Evolutionary conservation across 2,797 vertebrate species (phyloP).

Genomic region (Pangasius mekongensis): DNA sequence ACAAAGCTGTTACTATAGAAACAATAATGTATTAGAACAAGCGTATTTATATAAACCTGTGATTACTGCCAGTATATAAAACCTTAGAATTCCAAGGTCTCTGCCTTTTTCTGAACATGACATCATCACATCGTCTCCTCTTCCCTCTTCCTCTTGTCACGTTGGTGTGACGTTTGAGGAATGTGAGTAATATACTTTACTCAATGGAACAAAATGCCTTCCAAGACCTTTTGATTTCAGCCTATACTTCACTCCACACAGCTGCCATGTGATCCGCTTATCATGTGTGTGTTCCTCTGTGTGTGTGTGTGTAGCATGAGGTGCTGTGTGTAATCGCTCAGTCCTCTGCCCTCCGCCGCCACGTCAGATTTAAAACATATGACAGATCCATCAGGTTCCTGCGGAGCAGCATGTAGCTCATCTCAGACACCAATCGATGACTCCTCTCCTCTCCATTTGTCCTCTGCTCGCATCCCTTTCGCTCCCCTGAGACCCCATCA

Average conservation of each 20-base stretch:
- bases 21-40: neutral
- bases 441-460: slow-evolving; percentile 50
- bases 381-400: slow-evolving; percentile 65
- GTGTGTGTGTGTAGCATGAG: neutral
- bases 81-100: neutral
- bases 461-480: slow-evolving; percentile 44
- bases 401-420: slow-evolving; percentile 60
- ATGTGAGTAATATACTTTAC: slow-evolving; percentile 15
- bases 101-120: neutral
- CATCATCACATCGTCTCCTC: neutral
- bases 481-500: slow-evolving; percentile 62
- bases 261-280: neutral
- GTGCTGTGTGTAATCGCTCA: slow-evolving; percentile 26
- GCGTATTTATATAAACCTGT: too few species aligned
- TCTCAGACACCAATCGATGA: slow-evolving; percentile 45
- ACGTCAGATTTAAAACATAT: slow-evolving; percentile 35
- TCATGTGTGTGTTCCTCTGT: neutral
- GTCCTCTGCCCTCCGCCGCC: neutral
- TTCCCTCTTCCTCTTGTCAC: neutral
- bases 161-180: slow-evolving; percentile 12
- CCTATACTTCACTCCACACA: slow-evolving; percentile 8
- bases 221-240: slow-evolving; percentile 34
- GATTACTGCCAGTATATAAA: neutral
- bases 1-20: neutral
- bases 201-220: slow-evolving; percentile 12